Percentiles rank a stretch among this genome's conserved stretches.
These are phyloP conservation scores for Platyrinchus mystaceus DNA, from an alignment of 2,797 vertebrate species.

Conservation along the genomic window DNA sequence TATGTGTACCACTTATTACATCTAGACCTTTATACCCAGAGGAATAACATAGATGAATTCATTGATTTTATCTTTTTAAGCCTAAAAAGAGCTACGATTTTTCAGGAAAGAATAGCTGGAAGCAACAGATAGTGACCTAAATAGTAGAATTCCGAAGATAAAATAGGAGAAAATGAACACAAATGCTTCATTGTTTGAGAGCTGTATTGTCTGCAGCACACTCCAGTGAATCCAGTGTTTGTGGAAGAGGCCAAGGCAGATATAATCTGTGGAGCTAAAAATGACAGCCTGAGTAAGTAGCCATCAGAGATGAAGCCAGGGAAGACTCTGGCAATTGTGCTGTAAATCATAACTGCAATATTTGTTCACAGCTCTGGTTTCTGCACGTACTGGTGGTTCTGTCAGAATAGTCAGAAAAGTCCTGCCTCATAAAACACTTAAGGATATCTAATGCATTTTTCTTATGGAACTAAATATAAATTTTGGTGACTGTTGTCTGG, in stretches of 20 bases:
- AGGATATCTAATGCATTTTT: neutral
- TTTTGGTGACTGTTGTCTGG: neutral
- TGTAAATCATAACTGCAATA: slow-evolving; percentile 27
- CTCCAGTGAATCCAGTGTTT: slow-evolving; percentile 44
- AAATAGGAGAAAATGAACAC: slow-evolving; percentile 50
- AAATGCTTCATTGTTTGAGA: slow-evolving; percentile 56
- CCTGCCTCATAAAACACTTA: slow-evolving; percentile 27
- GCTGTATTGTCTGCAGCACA: slow-evolving; percentile 31
- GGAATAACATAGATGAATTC: slow-evolving; percentile 58
- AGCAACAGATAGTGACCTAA: slow-evolving; percentile 66
- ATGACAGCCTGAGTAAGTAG: slow-evolving; percentile 39
- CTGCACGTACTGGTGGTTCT: neutral
- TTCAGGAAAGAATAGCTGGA: slow-evolving; percentile 48
- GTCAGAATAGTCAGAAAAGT: neutral
- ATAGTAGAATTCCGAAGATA: slow-evolving; percentile 59
- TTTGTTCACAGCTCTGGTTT: slow-evolving; percentile 24
- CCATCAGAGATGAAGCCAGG: neutral
- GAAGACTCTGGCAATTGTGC: slow-evolving; percentile 2
- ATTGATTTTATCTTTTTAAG: slow-evolving; percentile 63
- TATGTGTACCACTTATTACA: slow-evolving; percentile 30
- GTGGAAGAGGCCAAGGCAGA: slow-evolving; percentile 38
- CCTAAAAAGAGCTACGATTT: slow-evolving; percentile 53
- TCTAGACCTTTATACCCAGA: slow-evolving; percentile 46
- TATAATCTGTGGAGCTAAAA: slow-evolving; percentile 30
- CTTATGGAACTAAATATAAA: neutral